These are phyloP conservation scores for Isurus oxyrinchus DNA, from an alignment of 2,113 vertebrate species.

Conservation along the genomic window DNA sequence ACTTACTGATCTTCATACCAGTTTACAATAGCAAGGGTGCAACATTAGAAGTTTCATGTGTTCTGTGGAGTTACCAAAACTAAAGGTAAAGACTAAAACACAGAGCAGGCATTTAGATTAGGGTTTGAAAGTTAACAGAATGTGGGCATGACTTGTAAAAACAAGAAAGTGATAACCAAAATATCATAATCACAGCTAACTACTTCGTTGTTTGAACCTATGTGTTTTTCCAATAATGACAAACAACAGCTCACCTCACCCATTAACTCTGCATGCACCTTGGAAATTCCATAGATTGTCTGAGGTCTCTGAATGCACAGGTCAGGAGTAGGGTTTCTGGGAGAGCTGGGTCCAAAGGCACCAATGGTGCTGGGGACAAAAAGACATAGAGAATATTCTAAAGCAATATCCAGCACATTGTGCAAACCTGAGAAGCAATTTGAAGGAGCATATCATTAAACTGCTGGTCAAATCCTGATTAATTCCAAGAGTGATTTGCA, in stretches of 20 bases:
- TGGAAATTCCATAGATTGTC: constrained; percentile 68
- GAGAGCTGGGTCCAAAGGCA: constrained; percentile 63
- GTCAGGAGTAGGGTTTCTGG: constrained; percentile 62
- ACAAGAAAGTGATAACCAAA: no score
- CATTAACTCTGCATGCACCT: constrained; percentile 66
- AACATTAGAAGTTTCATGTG: no score
- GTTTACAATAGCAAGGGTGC: no score
- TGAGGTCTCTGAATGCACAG: constrained; percentile 63
- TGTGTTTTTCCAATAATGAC: no score
- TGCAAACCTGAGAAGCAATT: constrained; percentile 53
- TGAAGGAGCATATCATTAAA: not conserved
- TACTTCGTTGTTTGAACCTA: not conserved
- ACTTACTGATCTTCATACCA: no score
- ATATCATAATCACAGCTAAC: no score
- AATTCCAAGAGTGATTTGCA: not conserved
- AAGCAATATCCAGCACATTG: constrained; percentile 63
- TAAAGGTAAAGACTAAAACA: no score
- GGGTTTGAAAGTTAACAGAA: no score
- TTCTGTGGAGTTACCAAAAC: no score
- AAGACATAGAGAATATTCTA: constrained; percentile 64
- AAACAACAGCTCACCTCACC: constrained; percentile 53
- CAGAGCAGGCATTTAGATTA: no score
- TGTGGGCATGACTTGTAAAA: no score
- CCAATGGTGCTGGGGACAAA: constrained; percentile 68
- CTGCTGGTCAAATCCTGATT: not conserved